Evolutionary conservation across 1,140 invertebrate genomes (phyloP), one percentile per base, ranked within the genome.

Genomic region (Eurosta solidaginis): DNA sequence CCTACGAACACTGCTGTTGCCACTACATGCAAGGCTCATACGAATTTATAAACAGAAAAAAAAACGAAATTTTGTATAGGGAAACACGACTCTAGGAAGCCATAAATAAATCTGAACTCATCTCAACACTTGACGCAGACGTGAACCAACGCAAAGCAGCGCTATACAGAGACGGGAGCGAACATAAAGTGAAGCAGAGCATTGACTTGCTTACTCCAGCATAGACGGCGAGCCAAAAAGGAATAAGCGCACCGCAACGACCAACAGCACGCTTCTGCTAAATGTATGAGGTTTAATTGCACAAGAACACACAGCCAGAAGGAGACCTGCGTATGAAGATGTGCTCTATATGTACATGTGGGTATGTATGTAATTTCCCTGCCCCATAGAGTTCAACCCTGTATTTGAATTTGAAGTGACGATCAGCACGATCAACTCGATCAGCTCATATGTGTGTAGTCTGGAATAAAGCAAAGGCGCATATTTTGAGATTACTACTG

Each of bases 61-160:
- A 2, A n/a, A 68, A 63, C 29, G n/a, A 10, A 68, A 68, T n/a
- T n/a, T n/a, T n/a, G n/a, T n/a, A n/a, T n/a, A n/a, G 40, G 59
- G 59, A 68, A 59, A 17, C 59, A 68, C 29, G 54, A 40, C 59
- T 40, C 59, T 68, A 68, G 59, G 12, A 68, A 68, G 59, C 59
- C 59, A 68, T 68, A 68, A 68, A 68, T 68, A 68, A 68, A 68
- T 40, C 59, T 68, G 29, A 68, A 68, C 59, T 68, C 59, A 68
- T 68, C 59, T 40, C 59, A 36, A 12, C 59, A 68, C 33, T 68
- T 68, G 33, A 68, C 59, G 33, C 59, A 68, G 25, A 1, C 5
- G 40, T n/a, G 59, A 40, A 20, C 59, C 33, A 68, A 68, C 59
- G 54, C 59, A 68, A 20, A 14, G 59, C 59, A 54, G 33, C 52